Percentiles rank a stretch among this genome's conserved stretches.
These are phyloP conservation scores for Choloepus didactylus DNA, from an alignment of 2,797 vertebrate species.

Conservation along the genomic window DNA sequence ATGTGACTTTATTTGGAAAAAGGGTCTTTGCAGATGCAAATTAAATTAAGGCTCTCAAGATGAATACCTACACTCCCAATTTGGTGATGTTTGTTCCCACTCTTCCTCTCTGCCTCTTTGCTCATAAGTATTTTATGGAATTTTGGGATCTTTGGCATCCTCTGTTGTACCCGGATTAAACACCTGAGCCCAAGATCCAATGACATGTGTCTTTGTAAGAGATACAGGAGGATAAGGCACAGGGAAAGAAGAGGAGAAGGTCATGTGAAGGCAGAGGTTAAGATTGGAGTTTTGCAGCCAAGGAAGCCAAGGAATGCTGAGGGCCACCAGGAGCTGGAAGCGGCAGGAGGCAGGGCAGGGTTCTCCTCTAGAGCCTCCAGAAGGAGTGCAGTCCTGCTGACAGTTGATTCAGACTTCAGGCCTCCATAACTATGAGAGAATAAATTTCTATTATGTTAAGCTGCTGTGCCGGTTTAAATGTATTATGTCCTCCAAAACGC, in stretches of 20 bases:
- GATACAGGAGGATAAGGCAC: not conserved
- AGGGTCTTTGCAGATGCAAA: not conserved
- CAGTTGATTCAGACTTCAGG: not conserved
- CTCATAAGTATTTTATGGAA: too few species aligned
- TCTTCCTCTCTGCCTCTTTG: too few species aligned
- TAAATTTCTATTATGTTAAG: not conserved
- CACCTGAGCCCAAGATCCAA: too few species aligned
- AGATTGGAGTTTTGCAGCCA: not conserved
- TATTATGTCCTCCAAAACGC: too few species aligned
- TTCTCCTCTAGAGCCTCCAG: not conserved
- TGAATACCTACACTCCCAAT: too few species aligned
- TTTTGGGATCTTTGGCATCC: too few species aligned
- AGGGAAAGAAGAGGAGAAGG: not conserved
- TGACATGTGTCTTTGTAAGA: too few species aligned
- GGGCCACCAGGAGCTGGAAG: not conserved
- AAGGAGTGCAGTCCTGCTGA: not conserved
- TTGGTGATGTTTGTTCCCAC: too few species aligned
- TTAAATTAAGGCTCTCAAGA: not conserved
- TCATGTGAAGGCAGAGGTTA: not conserved
- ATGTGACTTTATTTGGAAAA: slow-evolving; percentile 27
- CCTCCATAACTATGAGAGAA: not conserved
- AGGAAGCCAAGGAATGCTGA: not conserved
- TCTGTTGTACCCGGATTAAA: too few species aligned
- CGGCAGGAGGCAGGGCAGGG: not conserved
- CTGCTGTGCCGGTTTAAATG: too few species aligned